Evolutionary conservation across 2,113 vertebrate species (phyloP).

Genomic region (Phrynocephalus versicolor): DNA sequence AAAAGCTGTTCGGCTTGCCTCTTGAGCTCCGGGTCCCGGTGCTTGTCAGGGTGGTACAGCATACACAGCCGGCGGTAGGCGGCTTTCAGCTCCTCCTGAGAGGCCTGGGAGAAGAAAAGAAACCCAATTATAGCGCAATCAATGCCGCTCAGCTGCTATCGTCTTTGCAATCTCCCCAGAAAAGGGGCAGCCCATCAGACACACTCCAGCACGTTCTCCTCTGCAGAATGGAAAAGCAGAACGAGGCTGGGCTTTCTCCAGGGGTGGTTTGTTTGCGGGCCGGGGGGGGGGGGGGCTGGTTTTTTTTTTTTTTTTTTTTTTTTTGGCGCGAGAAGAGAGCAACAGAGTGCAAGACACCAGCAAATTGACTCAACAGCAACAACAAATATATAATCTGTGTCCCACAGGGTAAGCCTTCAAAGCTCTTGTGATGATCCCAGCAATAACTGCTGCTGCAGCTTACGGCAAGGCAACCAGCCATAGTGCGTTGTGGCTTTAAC

Average conservation of each 20-base stretch:
- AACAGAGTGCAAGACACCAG: neutral
- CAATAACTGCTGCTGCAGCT: neutral
- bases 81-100: constrained; percentile 93
- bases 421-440: neutral
- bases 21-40: constrained; percentile 95
- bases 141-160: neutral
- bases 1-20: constrained; percentile 91
- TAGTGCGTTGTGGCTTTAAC: neutral
- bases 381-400: neutral
- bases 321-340: neutral
- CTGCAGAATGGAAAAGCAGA: neutral
- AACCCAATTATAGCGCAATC: constrained; percentile 22
- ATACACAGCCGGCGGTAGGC: constrained; percentile 95
- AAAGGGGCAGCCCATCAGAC: constrained; percentile 14
- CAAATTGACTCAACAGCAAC: neutral
- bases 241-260: neutral
- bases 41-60: constrained; percentile 98
- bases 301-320: neutral
- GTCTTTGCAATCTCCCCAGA: constrained; percentile 21
- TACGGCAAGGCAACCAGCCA: neutral
- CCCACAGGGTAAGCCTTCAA: neutral
- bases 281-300: too few relatives aligned
- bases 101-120: constrained; percentile 79
- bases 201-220: fast-evolving
- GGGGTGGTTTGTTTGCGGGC: neutral